A percentile compares a stretch with the other conserved stretches of the same genome.
Evolutionary conservation across 1,140 invertebrate genomes (phyloP).

Genomic region (Dendroctonus ponderosae): DNA sequence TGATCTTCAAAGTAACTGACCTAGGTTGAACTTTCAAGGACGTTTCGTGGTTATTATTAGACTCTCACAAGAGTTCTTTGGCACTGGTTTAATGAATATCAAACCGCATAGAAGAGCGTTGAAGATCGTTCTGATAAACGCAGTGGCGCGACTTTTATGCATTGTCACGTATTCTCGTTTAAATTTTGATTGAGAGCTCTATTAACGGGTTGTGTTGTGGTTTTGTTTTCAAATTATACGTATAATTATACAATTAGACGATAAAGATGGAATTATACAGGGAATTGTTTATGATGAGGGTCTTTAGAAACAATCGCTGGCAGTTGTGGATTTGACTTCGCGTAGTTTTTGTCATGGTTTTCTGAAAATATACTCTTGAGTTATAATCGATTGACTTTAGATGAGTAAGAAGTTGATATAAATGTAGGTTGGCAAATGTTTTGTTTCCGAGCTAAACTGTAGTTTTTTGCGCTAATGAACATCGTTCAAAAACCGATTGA

Average conservation of each 20-base stretch:
- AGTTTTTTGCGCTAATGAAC: too few species aligned
- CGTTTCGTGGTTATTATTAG: conserved; percentile 32
- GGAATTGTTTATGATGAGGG: too few species aligned
- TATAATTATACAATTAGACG: background rate
- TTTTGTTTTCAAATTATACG: background rate
- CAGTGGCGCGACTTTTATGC: conserved; percentile 25
- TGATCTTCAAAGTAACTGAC: conserved; percentile 32
- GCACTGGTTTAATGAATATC: conserved; percentile 33
- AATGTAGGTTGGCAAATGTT: too few species aligned
- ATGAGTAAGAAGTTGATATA: too few species aligned
- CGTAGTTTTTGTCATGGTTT: too few species aligned
- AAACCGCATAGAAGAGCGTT: conserved; percentile 22
- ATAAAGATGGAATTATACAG: too few species aligned
- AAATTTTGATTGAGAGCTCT: conserved; percentile 12
- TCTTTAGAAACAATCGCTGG: too few species aligned
- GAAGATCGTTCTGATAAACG: conserved; percentile 18
- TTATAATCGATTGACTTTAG: too few species aligned
- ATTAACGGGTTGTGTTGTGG: conserved; percentile 1
- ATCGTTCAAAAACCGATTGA: too few species aligned
- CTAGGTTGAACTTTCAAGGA: conserved; percentile 37
- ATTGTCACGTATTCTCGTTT: conserved; percentile 16
- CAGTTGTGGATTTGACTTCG: too few species aligned
- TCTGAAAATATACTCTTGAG: too few species aligned
- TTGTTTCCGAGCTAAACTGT: too few species aligned
- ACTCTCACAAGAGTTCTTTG: conserved; percentile 16